phyloP scores from a whole-genome alignment of 1,140 invertebrate genomes.

The Lithobius niger region DNA sequence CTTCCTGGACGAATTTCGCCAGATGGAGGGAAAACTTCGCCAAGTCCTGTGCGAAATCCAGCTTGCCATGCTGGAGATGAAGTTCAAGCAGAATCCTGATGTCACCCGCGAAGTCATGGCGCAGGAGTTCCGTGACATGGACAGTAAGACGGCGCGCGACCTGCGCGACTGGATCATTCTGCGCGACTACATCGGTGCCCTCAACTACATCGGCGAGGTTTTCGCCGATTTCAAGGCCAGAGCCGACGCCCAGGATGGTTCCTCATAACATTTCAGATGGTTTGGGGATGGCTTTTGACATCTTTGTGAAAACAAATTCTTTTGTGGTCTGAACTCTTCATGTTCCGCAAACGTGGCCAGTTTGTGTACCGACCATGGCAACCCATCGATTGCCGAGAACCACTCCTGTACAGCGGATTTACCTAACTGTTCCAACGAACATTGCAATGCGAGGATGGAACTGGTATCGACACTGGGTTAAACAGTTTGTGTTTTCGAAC shows the following conservation, averaged over 20 bases:
- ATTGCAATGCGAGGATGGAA: too few relatives aligned
- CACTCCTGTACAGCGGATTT: too few relatives aligned
- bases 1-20: conserved; percentile 40
- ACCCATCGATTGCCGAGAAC: too few relatives aligned
- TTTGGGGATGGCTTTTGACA: too few relatives aligned
- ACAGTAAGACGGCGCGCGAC: conserved; percentile 32
- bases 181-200: conserved; percentile 47
- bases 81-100: conserved; percentile 33
- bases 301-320: too few relatives aligned
- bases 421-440: too few relatives aligned
- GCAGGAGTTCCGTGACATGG: conserved; percentile 33
- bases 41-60: conserved; percentile 45
- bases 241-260: conserved; percentile 12
- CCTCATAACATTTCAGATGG: too few relatives aligned
- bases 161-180: conserved; percentile 50
- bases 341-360: too few relatives aligned
- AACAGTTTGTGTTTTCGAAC: too few relatives aligned
- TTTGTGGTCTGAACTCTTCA: too few relatives aligned
- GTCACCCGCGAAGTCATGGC: conserved; percentile 43
- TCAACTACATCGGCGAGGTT: conserved; percentile 43
- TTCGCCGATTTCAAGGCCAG: conserved; percentile 34
- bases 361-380: too few relatives aligned
- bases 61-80: conserved; percentile 40
- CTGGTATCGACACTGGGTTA: too few relatives aligned
- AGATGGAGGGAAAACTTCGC: conserved; percentile 41